Percentiles rank a stretch among this genome's conserved stretches.
Conservation (phyloP, 2,113 vertebrate genomes). For the Silurus meridionalis region DNA sequence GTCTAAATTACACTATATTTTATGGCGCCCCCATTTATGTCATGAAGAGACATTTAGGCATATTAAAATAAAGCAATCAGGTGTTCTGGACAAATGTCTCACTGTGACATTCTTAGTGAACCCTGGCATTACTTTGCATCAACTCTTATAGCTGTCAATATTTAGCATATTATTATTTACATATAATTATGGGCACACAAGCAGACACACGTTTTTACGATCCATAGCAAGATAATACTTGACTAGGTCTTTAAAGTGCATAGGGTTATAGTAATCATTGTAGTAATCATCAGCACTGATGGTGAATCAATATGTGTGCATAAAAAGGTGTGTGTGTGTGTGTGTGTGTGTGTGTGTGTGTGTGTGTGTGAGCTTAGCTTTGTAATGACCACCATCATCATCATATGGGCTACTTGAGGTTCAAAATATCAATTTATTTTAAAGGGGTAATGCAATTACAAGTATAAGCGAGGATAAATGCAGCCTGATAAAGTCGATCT, state of each 20-base stretch:
- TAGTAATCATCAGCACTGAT: constrained; percentile 35
- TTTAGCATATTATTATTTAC: background rate
- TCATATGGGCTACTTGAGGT: background rate
- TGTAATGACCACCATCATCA: constrained; percentile 3
- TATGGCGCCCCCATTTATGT: constrained; percentile 70
- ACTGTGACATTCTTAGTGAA: constrained; percentile 38
- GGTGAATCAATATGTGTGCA: constrained; percentile 47
- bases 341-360: background rate
- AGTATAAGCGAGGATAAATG: background rate
- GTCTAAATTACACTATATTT: constrained; percentile 73
- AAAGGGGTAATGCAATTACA: background rate
- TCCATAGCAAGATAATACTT: constrained; percentile 42
- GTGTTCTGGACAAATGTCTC: constrained; percentile 65
- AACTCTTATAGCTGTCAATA: constrained; percentile 35
- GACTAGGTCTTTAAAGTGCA: constrained; percentile 45
- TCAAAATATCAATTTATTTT: constrained; percentile 8
- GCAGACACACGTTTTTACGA: constrained; percentile 35
- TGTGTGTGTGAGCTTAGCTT: background rate
- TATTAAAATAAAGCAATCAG: constrained; percentile 75
- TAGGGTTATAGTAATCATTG: constrained; percentile 47
- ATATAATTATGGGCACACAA: constrained; percentile 29
- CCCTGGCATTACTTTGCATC: constrained; percentile 19
- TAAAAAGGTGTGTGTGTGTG: background rate
- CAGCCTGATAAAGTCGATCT: background rate
- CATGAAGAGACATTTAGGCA: constrained; percentile 68